These are phyloP conservation scores for Oreotragus oreotragus DNA, from an alignment of 2,113 vertebrate species.

Conservation along the genomic window DNA sequence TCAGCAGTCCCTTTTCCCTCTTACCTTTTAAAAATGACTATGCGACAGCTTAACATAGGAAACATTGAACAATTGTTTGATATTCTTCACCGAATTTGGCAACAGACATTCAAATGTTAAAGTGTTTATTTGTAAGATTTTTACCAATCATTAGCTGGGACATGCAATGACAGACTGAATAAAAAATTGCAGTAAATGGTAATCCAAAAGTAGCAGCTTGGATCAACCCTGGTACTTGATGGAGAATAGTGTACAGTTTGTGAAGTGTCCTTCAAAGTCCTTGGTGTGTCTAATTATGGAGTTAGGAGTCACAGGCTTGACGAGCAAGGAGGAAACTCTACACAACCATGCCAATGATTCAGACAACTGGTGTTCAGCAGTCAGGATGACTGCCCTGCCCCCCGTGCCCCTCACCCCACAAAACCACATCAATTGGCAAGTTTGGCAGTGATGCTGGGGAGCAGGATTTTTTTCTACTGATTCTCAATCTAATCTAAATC, in stretches of 20 bases:
- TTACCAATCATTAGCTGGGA: conserved; percentile 1
- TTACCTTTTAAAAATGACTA: conserved; percentile 33
- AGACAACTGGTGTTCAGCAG: not conserved
- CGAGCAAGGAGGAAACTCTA: not conserved
- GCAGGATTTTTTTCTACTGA: not conserved
- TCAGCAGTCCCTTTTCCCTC: not conserved
- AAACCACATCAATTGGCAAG: not conserved
- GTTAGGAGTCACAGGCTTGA: not conserved
- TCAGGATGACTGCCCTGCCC: rapidly evolving
- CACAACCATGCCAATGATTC: not conserved
- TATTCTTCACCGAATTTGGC: conserved; percentile 14
- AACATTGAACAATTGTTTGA: conserved; percentile 10
- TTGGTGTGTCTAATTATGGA: not conserved
- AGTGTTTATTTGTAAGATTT: conserved; percentile 27
- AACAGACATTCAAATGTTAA: not conserved
- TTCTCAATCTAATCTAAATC: not conserved
- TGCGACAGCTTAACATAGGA: not conserved
- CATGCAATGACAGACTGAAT: not conserved
- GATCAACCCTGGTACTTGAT: not conserved
- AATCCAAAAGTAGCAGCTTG: not conserved
- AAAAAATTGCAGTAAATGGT: not conserved
- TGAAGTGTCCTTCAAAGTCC: not conserved
- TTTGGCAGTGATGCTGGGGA: not conserved
- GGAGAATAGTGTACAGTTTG: not conserved
- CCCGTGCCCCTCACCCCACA: rapidly evolving